Conservation (phyloP, 1,140 invertebrate species). For the Leucophenga varia region DNA sequence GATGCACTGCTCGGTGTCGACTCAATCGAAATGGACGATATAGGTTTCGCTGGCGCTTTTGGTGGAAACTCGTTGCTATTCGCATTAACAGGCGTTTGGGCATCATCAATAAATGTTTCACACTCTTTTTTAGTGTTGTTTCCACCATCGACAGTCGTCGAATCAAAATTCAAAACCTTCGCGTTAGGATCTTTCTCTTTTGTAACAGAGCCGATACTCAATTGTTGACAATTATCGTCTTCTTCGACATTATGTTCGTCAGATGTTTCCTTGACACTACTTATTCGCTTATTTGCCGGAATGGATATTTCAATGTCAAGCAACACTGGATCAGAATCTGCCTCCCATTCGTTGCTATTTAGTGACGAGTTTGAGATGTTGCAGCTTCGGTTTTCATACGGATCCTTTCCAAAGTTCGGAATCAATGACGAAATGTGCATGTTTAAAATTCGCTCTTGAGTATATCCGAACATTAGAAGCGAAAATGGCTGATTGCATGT, state of each 20-base stretch:
- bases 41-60: constrained; percentile 13
- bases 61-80: constrained; percentile 18
- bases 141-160: too few species aligned
- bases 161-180: too few species aligned
- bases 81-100: constrained; percentile 26
- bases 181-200: too few species aligned
- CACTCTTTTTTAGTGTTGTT: not conserved
- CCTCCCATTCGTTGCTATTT: constrained; percentile 58
- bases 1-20: constrained; percentile 20
- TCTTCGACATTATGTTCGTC: too few species aligned
- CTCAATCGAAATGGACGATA: constrained; percentile 17
- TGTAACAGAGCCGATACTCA: too few species aligned
- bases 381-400: constrained; percentile 48
- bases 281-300: constrained; percentile 21
- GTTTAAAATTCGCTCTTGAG: constrained; percentile 62
- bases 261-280: too few species aligned
- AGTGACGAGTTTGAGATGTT: constrained; percentile 60
- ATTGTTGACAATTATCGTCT: too few species aligned
- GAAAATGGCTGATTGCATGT: constrained; percentile 70
- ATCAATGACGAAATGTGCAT: constrained; percentile 62
- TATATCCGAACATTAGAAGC: constrained; percentile 66
- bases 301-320: constrained; percentile 22
- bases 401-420: constrained; percentile 60
- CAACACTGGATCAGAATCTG: constrained; percentile 31
- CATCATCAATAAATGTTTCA: constrained; percentile 16